Evolutionary conservation across 2,888 invertebrate genomes (phyloP), one percentile per base, ranked within the genome.

Genomic region (Andrena praecox): DNA sequence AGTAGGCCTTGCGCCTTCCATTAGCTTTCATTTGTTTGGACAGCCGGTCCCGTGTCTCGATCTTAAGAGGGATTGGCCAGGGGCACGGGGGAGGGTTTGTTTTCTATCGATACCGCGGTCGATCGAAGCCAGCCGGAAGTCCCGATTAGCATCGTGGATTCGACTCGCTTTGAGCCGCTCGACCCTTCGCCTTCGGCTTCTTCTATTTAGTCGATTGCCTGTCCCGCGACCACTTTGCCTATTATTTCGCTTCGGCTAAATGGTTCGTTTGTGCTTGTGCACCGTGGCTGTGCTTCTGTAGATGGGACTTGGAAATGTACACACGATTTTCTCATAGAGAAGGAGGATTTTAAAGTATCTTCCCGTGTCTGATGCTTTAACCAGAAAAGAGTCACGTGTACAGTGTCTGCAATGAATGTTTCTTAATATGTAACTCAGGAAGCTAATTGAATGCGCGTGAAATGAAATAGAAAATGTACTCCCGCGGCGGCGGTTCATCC

Each of bases 21-120:
- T 91, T 89, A 89, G 88, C 87, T 87, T 88, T 89, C 87, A 90
- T 89, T 90, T 89, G 86, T 90, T 90, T 91, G 87, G 88, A 90
- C 89, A 88, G 86, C 84, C 80, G 82, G 77, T 70, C 81, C 80
- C 74, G 84, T 87, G 88, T 88, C 86, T 89, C 88, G 85, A 85
- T 84, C 82, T 85, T 81, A 82, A 82, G 79, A 77, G 85, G 79
- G 71, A 80, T 79, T 78, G 88, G 78, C 72, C 20, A 56, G 10
- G n/a, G 74, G 81, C 79, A 60, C 56, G 50, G 71, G n/a, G 80
- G 69, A 76, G 77, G 76, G 87, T 82, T 85, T 85, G 83, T 85
- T 88, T 87, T 87, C 84, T 81, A 86, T 89, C 88, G 82, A 85
- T 85, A 87, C 85, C 74, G 50, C 56, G 56, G 72, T 31, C 63